These are phyloP conservation scores for Zoanthus sociatus DNA, from an alignment of 92 coral and sea anemone species.

Conservation along the genomic window DNA sequence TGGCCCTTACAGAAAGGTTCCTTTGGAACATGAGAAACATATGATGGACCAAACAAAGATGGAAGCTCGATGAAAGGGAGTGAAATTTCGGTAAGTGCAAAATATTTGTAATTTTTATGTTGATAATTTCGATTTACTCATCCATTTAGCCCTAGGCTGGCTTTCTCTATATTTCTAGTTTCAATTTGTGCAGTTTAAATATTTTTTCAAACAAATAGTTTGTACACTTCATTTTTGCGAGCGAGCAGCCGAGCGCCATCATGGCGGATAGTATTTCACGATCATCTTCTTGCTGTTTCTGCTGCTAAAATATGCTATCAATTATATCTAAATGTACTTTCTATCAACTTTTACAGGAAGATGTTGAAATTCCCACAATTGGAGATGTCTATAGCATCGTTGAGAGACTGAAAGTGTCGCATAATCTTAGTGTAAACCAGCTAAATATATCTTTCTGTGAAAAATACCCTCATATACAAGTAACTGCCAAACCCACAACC, in stretches of 20 bases:
- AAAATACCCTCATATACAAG: constrained; percentile 21
- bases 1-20: constrained; percentile 6
- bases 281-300: constrained; percentile 6
- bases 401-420: neutral
- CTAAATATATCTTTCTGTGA: constrained; percentile 25
- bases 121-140: neutral
- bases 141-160: neutral
- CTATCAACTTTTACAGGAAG: neutral
- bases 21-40: neutral
- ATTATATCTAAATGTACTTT: neutral
- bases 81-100: constrained; percentile 28
- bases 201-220: neutral
- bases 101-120: constrained; percentile 10
- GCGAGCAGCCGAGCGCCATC: too few relatives aligned
- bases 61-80: constrained; percentile 19
- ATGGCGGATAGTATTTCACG: constrained; percentile 1
- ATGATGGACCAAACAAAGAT: constrained; percentile 15
- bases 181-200: constrained; percentile 11
- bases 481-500: constrained; percentile 22
- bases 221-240: too few relatives aligned
- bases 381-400: neutral
- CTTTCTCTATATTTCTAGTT: neutral
- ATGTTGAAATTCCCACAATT: neutral
- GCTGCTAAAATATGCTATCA: neutral
- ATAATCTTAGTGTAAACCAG: constrained; percentile 18